Evolutionary conservation across 64 coral and sea anemone species (phyloP), one percentile per base, ranked within the genome.

Genomic region (Dendrophyllia cribrosa): DNA sequence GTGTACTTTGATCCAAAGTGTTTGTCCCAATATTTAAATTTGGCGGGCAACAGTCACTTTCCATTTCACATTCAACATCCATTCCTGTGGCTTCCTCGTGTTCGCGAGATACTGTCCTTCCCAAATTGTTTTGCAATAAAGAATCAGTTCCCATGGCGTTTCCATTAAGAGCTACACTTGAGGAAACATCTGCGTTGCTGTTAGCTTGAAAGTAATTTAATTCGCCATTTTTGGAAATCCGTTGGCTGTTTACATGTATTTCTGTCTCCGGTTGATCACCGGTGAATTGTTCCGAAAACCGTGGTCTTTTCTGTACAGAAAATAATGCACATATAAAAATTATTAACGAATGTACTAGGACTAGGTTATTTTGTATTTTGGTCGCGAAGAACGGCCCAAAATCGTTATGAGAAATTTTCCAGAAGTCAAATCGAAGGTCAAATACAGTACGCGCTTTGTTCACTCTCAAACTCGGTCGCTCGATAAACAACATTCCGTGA

Each of bases 71-170:
- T 84, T 67, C 80, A 26, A 66, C 20, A 46, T 84, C 80, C 80
- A 84, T 84, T 67, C n/a, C 62, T 4, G 46, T 11, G 4, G 6
- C 24, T 48, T 65, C 61, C n/a, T 84, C 80, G 9, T 14, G 9
- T 68, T 19, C 80, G 61, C n/a, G 9, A 2, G 75, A 55, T 77
- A 16, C 3, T 8, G 66, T 44, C 45, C 60, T n/a, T 50, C 67
- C 61, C 46, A 68, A 51, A 25, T 84, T 84, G 49, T 51, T 84
- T 68, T 66, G 80, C 19, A 84, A 25, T 13, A 65, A 46, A 66
- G 79, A 83, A 66, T 66, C 59, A 11, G 19, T 17, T 48, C 19
- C 79, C 14, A 83, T 48, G 17, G 11, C 12, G 79, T 66, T 64
- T n/a, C 59, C 59, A 20, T 48, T 43, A 9, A 49, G 58, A 83